Evolutionary conservation across 1,140 invertebrate genomes (phyloP).

Genomic region (Oryzaephilus surinamensis): DNA sequence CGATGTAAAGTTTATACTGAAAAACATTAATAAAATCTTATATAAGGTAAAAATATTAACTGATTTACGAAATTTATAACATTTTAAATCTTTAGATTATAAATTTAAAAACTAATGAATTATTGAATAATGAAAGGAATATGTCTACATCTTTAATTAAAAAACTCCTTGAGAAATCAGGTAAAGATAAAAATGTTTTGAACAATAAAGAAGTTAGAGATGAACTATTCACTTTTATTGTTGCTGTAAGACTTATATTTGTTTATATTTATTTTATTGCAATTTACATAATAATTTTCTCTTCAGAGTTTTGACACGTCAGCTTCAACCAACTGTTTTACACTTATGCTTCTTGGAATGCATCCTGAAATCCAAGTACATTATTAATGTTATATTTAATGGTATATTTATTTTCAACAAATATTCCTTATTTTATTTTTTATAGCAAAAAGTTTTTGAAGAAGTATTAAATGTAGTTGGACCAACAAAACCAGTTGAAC

Average conservation of each 20-base stretch:
- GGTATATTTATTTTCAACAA: too few species aligned
- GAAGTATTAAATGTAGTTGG: conserved; percentile 44
- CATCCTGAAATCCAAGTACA: conserved; percentile 21
- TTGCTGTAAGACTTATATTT: conserved; percentile 6
- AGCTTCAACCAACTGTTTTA: conserved; percentile 7
- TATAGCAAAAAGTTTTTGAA: conserved; percentile 37
- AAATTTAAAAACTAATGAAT: too few species aligned
- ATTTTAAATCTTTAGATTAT: too few species aligned
- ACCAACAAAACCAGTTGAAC: conserved; percentile 25
- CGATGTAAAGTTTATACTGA: background rate
- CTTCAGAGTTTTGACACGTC: conserved; percentile 14
- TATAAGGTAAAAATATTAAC: conserved; percentile 8
- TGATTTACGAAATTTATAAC: background rate
- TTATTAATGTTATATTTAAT: too few species aligned
- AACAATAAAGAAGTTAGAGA: conserved; percentile 13
- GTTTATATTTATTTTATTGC: background rate
- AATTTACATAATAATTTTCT: background rate
- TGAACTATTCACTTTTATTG: conserved; percentile 16
- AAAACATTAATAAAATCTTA: conserved; percentile 4
- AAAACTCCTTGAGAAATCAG: conserved; percentile 5
- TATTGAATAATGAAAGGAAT: too few species aligned
- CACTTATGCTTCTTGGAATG: conserved; percentile 15
- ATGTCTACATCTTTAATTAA: background rate
- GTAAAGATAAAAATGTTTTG: background rate
- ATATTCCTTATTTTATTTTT: too few species aligned